Conservation (phyloP, 2,888 invertebrate genomes). For the Noctua janthina region DNA sequence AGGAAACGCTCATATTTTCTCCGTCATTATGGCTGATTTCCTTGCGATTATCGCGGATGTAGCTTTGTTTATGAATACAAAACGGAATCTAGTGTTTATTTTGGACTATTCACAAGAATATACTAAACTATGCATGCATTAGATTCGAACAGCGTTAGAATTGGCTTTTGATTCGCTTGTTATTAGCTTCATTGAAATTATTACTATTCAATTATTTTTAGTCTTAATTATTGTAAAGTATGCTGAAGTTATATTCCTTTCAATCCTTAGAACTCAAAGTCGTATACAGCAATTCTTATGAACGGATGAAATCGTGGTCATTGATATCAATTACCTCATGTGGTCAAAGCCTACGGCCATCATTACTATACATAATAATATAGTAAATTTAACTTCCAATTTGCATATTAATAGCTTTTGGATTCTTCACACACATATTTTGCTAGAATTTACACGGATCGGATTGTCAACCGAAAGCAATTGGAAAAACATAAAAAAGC, state of each 20-base stretch:
- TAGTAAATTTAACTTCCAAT: slow-evolving; percentile 79
- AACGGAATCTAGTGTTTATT: slow-evolving; percentile 32
- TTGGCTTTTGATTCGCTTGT: slow-evolving; percentile 12
- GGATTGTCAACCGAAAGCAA: slow-evolving; percentile 86
- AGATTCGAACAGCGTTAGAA: background rate
- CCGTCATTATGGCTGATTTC: slow-evolving; percentile 52
- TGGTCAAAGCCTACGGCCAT: slow-evolving; percentile 54
- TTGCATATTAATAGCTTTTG: slow-evolving; percentile 84
- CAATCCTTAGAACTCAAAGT: slow-evolving; percentile 24
- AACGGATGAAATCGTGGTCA: slow-evolving; percentile 51
- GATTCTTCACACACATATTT: slow-evolving; percentile 83
- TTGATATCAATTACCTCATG: slow-evolving; percentile 63
- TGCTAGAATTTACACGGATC: slow-evolving; percentile 87
- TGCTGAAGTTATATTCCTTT: slow-evolving; percentile 30
- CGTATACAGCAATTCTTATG: slow-evolving; percentile 44
- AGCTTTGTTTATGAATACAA: slow-evolving; percentile 55
- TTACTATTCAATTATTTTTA: slow-evolving; percentile 15
- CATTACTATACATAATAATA: slow-evolving; percentile 66
- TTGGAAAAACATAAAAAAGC: slow-evolving; percentile 87
- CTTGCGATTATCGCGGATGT: slow-evolving; percentile 57
- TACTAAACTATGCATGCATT: slow-evolving; percentile 28
- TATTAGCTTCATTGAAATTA: slow-evolving; percentile 17
- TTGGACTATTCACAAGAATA: slow-evolving; percentile 38
- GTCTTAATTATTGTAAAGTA: slow-evolving; percentile 24
- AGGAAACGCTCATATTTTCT: slow-evolving; percentile 61